Conservation (phyloP, 2,113 vertebrate species). For the Nycticorax nycticorax region DNA sequence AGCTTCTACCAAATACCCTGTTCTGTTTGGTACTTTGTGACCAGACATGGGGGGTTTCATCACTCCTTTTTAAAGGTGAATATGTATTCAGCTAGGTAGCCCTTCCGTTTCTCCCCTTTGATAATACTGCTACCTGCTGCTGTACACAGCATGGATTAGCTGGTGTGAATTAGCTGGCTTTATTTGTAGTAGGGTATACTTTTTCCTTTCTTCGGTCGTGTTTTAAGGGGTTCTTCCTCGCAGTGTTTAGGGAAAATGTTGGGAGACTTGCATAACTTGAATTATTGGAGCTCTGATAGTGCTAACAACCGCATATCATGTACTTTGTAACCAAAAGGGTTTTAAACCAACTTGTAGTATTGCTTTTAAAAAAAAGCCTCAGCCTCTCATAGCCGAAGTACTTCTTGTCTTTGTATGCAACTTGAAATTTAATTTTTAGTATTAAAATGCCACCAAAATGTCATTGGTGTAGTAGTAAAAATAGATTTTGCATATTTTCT, state of each 20-base stretch:
- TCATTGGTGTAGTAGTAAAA: neutral
- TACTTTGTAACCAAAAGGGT: neutral
- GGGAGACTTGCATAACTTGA: neutral
- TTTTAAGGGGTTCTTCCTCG: neutral
- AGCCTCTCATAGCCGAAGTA: neutral
- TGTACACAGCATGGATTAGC: neutral
- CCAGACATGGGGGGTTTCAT: rapidly evolving
- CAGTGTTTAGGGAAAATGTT: neutral
- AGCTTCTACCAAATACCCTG: neutral
- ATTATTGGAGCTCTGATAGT: neutral
- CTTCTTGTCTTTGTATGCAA: neutral
- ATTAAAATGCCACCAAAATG: constrained; percentile 7
- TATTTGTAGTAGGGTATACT: neutral
- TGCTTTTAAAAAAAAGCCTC: neutral
- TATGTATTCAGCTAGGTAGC: neutral
- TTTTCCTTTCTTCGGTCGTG: neutral
- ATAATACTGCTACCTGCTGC: neutral
- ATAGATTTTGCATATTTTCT: constrained; percentile 16
- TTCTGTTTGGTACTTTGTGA: neutral
- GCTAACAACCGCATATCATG: rapidly evolving
- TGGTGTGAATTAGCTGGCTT: neutral
- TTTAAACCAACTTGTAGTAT: neutral
- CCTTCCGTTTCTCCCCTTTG: neutral
- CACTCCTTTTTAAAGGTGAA: neutral
- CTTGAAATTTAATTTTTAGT: constrained; percentile 33